Conservation (phyloP, 2,888 invertebrate genomes). For the Agrilus cyanescens region DNA sequence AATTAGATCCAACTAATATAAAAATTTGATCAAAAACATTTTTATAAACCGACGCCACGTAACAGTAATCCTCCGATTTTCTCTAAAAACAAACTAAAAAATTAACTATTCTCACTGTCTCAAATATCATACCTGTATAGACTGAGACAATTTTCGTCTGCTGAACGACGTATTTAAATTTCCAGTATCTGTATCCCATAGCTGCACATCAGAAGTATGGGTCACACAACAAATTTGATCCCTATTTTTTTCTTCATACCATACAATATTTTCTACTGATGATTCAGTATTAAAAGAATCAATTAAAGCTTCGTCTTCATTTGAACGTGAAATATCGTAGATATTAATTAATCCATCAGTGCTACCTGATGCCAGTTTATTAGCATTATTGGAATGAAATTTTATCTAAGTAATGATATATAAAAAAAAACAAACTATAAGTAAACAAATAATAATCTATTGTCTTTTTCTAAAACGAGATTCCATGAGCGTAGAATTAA, state of each 20-base stretch:
- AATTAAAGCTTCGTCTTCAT: constrained; percentile 70
- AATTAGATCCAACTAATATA: constrained; percentile 54
- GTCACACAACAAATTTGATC: constrained; percentile 54
- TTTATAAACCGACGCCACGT: constrained; percentile 49
- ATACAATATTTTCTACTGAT: constrained; percentile 54
- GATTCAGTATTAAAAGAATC: constrained; percentile 69
- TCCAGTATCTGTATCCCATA: constrained; percentile 55
- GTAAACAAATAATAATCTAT: too few species aligned
- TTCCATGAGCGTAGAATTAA: too few species aligned
- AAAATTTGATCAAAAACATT: constrained; percentile 39
- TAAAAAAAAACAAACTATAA: neutral
- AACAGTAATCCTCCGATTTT: constrained; percentile 48
- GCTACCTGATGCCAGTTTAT: constrained; percentile 62
- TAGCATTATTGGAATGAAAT: constrained; percentile 58
- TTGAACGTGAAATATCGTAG: constrained; percentile 59
- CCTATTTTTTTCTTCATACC: constrained; percentile 37
- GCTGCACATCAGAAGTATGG: constrained; percentile 55
- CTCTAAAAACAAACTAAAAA: constrained; percentile 36
- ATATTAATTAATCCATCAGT: constrained; percentile 77
- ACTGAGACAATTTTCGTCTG: constrained; percentile 46
- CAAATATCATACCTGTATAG: constrained; percentile 38
- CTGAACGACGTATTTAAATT: constrained; percentile 45
- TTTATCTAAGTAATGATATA: constrained; percentile 40
- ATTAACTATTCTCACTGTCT: too few species aligned
- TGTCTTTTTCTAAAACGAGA: too few species aligned